Evolutionary conservation across 2,888 invertebrate genomes (phyloP).

Genomic region (Trachelus tabidus): DNA sequence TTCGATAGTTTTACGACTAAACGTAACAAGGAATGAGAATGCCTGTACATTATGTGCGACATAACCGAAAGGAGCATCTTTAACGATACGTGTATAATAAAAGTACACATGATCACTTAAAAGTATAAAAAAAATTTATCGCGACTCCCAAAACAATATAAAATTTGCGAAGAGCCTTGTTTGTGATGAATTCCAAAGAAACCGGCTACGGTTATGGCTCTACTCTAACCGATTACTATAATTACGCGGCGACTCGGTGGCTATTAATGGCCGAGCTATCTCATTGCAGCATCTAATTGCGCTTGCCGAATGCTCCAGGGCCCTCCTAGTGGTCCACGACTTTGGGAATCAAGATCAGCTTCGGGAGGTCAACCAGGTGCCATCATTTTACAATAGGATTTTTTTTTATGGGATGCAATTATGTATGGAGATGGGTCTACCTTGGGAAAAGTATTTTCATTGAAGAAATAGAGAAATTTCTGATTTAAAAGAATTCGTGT

Average conservation of each 20-base stretch:
- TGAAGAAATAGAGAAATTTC: background rate
- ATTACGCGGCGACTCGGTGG: constrained; percentile 53
- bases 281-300: constrained; percentile 58
- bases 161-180: background rate
- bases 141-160: background rate
- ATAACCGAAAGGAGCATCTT: too few relatives aligned
- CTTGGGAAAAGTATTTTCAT: background rate
- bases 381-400: background rate
- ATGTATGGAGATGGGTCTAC: background rate
- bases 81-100: constrained; percentile 6
- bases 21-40: background rate
- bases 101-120: constrained; percentile 17
- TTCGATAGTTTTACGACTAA: background rate
- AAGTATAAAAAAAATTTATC: background rate
- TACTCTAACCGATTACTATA: constrained; percentile 52
- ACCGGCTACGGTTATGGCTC: constrained; percentile 43
- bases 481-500: background rate
- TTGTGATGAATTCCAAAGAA: background rate
- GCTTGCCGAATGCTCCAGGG: constrained; percentile 32
- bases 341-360: constrained; percentile 20
- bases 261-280: constrained; percentile 55
- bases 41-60: background rate
- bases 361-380: constrained; percentile 6
- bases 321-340: constrained; percentile 23
- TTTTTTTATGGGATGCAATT: background rate